Conservation (phyloP, 1,140 invertebrate genomes). For the Chironomus tepperi region DNA sequence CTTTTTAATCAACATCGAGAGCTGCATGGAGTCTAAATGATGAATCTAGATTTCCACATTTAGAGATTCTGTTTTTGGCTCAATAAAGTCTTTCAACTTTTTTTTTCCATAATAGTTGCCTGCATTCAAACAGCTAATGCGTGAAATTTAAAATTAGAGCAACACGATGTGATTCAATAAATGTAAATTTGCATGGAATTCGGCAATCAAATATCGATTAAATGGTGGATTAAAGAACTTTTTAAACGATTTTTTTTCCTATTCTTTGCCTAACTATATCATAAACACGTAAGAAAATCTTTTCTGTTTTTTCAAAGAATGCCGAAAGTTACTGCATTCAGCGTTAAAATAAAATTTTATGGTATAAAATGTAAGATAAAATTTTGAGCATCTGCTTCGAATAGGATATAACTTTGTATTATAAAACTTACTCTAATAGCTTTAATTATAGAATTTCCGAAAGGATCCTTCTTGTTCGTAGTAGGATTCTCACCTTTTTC, state of each 20-base stretch:
- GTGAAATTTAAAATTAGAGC: no score
- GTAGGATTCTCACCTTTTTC: not conserved
- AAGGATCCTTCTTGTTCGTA: not conserved
- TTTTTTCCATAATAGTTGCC: no score
- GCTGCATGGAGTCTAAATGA: not conserved
- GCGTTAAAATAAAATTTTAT: not conserved
- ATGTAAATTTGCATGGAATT: no score
- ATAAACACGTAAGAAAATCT: not conserved
- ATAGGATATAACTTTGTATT: not conserved
- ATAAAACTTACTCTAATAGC: no score
- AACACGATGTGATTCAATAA: no score
- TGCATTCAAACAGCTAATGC: no score
- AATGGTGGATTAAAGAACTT: not conserved
- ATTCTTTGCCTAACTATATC: not conserved
- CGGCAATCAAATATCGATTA: slow-evolving; percentile 18
- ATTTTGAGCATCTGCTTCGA: not conserved
- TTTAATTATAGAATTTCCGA: no score
- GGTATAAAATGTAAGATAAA: not conserved
- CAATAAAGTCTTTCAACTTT: no score
- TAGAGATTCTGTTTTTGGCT: no score
- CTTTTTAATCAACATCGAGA: slow-evolving; percentile 2
- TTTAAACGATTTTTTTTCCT: no score
- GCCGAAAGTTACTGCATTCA: not conserved
- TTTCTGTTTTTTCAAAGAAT: not conserved
- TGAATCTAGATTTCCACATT: no score